Base-by-base conservation (phyloP, 2,113 vertebrate species). In the Xiphophorus maculatus region DNA sequence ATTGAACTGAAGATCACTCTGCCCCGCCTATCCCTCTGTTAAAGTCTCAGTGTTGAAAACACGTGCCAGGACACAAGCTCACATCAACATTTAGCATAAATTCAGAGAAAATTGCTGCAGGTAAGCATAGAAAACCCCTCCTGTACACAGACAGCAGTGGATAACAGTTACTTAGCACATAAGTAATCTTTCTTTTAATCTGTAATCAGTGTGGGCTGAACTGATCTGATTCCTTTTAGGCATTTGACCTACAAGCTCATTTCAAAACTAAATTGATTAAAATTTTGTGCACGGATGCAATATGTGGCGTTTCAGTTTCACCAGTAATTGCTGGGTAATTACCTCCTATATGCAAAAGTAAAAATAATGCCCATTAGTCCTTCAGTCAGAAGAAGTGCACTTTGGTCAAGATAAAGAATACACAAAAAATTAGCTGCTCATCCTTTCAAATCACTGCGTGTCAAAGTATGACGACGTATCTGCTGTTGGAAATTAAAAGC, bases 371-470 rank as follows among this genome's bases (percentile, higher is more conserved):
- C 89, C 81, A 69, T 44, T 37, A 80, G 84, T 68, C 84, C 73
- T 89, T 77, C 37, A 87, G 82, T 69, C 65, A 73, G 69, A 91
- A 58, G 87, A 93, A 92, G 91, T 92, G 90, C 92, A 93, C 91
- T 93, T 93, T 87, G 90, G 90, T 91, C 42, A 30, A 87, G 60
- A 74, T 69, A 1, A 84, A 83, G 65, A 75, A n/a, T n/a, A 58
- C 51, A 58, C 51, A 69, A 54, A 80, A 80, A 72, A 88, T 77
- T 78, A 90, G 83, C 84, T 86, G 84, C 84, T 81, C 60, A 2
- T 85, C 48, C 71, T 74, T 66, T 81, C 35, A 67, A 67, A 40
- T 42, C 25, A 83, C 68, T 76, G 51, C 29, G 51, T 13, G 66
- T 42, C 75, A 83, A 71, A 64, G 64, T 12, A 72, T 63, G 44